phyloP scores from a whole-genome alignment of 2,113 vertebrate species.

The Malaclemys terrapin region DNA sequence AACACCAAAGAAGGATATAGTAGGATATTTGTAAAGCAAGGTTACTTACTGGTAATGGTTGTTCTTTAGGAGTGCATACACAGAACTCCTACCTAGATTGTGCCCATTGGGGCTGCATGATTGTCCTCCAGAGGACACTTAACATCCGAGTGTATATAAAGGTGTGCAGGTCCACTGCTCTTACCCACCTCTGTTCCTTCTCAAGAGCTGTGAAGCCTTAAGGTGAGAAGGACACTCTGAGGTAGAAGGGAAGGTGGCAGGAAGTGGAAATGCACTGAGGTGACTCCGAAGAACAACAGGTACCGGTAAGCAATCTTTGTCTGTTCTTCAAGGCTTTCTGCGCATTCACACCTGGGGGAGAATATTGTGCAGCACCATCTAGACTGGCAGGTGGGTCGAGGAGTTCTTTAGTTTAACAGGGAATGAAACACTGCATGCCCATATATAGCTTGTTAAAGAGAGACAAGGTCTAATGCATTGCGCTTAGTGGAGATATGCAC shows the following conservation, averaged over 20 bases:
- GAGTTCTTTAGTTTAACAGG: background rate
- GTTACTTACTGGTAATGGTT: background rate
- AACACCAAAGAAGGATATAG: background rate
- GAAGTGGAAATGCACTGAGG: background rate
- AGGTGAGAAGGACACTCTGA: accelerated
- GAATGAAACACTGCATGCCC: background rate
- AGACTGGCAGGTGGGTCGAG: no score
- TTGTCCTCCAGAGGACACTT: accelerated
- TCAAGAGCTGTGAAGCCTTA: background rate
- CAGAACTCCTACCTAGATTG: background rate
- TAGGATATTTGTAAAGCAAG: background rate
- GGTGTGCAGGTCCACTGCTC: background rate
- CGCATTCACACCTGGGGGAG: background rate
- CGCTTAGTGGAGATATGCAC: background rate
- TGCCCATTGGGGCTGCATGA: accelerated
- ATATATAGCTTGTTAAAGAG: background rate
- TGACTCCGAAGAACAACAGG: background rate
- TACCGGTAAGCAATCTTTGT: background rate
- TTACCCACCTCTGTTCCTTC: background rate
- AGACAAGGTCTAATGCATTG: background rate
- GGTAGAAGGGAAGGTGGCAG: background rate
- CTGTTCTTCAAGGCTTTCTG: background rate
- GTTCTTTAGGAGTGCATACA: background rate
- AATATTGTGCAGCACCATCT: background rate
- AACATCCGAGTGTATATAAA: background rate